A percentile compares a stretch with the other conserved stretches of the same genome.
Evolutionary conservation across 2,888 invertebrate species (phyloP).

Genomic region (Stenodera caucasica): DNA sequence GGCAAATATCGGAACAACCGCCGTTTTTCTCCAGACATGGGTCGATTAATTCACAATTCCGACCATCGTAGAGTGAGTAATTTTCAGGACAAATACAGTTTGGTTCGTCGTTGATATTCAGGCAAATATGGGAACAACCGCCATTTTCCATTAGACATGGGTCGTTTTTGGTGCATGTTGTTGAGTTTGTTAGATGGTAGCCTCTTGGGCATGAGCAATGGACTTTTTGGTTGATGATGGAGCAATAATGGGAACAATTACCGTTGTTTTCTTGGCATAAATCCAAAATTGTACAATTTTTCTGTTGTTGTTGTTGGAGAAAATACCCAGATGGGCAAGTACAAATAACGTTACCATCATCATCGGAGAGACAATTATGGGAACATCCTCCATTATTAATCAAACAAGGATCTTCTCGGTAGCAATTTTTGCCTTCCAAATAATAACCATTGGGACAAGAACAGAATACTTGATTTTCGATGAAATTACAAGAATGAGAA

Average conservation of each 20-base stretch:
- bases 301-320: conserved; percentile 22
- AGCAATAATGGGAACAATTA: conserved; percentile 62
- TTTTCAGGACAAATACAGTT: conserved; percentile 55
- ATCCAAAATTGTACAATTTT: conserved; percentile 45
- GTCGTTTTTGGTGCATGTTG: conserved; percentile 57
- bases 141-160: conserved; percentile 53
- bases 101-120: conserved; percentile 58
- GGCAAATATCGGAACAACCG: conserved; percentile 61
- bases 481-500: conserved; percentile 61
- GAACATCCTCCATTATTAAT: conserved; percentile 51
- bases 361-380: conserved; percentile 44
- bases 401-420: conserved; percentile 47
- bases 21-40: conserved; percentile 56
- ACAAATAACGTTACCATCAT: conserved; percentile 50
- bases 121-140: conserved; percentile 55
- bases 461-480: conserved; percentile 57
- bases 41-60: conserved; percentile 40
- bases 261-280: conserved; percentile 56
- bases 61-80: conserved; percentile 49
- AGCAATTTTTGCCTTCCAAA: conserved; percentile 43
- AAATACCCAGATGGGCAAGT: conserved; percentile 54
- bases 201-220: conserved; percentile 46
- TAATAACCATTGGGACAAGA: conserved; percentile 52
- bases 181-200: conserved; percentile 46
- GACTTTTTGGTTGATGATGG: conserved; percentile 30